Conservation (phyloP, 2,797 vertebrate genomes). For the Fratercula arctica region DNA sequence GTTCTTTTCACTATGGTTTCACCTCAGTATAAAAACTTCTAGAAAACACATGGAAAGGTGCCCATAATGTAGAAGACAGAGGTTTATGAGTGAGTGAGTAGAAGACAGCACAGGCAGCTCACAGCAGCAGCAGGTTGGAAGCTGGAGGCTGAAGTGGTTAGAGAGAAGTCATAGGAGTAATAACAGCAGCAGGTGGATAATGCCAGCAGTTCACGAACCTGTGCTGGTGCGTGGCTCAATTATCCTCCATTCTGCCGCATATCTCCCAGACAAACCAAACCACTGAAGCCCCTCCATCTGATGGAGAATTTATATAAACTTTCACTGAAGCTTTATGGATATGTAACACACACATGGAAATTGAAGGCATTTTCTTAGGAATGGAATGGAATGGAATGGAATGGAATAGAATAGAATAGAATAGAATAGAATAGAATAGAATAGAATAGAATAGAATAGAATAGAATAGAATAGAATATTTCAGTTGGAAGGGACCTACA, state of each 20-base stretch:
- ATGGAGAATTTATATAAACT: background rate
- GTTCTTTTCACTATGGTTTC: background rate
- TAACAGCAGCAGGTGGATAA: background rate
- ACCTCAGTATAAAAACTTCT: background rate
- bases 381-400: background rate
- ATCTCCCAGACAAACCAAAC: background rate
- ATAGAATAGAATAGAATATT: background rate
- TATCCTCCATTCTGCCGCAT: background rate
- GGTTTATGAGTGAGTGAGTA: background rate
- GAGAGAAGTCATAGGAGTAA: background rate
- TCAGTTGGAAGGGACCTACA: background rate
- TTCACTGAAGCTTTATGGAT: background rate
- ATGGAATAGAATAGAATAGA: too few relatives aligned
- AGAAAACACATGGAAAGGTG: background rate
- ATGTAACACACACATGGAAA: background rate
- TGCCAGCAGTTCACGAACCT: background rate
- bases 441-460: background rate
- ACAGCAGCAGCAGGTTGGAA: background rate
- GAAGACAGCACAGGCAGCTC: background rate
- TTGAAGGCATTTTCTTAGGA: background rate
- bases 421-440: background rate
- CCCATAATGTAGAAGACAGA: background rate
- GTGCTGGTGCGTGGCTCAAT: background rate
- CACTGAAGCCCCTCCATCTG: background rate
- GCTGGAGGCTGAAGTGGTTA: background rate